A percentile compares a stretch with the other conserved stretches of the same genome.
Conservation (phyloP, 2,888 invertebrate genomes). For the Vanessa cardui region DNA sequence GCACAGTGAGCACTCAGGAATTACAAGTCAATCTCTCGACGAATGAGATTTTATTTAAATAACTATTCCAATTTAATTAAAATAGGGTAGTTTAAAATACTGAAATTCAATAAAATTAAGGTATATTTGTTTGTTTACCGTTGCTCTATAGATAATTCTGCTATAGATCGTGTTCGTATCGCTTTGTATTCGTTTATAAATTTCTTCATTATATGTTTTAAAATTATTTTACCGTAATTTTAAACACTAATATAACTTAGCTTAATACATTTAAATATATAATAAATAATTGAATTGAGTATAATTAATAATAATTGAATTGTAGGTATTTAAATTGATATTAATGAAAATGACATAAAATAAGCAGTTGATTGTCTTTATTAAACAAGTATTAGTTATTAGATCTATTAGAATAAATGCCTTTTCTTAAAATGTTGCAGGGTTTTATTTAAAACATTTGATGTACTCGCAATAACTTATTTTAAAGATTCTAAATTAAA, state of each 20-base stretch:
- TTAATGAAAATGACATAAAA: neutral
- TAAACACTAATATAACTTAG: neutral
- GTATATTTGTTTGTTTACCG: conserved; percentile 43
- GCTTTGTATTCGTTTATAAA: conserved; percentile 73
- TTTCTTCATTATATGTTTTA: conserved; percentile 62
- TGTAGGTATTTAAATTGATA: neutral
- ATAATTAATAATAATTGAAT: neutral
- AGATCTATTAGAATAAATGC: too few species aligned
- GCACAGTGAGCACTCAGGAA: conserved; percentile 35
- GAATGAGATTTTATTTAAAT: neutral
- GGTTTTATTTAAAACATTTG: too few species aligned
- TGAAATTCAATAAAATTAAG: conserved; percentile 8
- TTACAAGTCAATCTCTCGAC: conserved; percentile 16
- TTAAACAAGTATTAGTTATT: too few species aligned
- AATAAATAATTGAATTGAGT: neutral
- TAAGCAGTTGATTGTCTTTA: neutral
- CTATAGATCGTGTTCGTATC: conserved; percentile 57
- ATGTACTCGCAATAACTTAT: too few species aligned
- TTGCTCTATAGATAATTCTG: conserved; percentile 52
- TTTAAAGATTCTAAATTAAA: neutral
- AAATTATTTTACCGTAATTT: conserved; percentile 14
- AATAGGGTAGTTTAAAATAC: conserved; percentile 49
- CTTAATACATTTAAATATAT: neutral
- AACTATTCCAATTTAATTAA: conserved; percentile 14
- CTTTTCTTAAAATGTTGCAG: too few species aligned